These are phyloP conservation scores for Noctuana brunneofusca DNA, from an alignment of 2,888 invertebrate genomes.

Conservation along the genomic window DNA sequence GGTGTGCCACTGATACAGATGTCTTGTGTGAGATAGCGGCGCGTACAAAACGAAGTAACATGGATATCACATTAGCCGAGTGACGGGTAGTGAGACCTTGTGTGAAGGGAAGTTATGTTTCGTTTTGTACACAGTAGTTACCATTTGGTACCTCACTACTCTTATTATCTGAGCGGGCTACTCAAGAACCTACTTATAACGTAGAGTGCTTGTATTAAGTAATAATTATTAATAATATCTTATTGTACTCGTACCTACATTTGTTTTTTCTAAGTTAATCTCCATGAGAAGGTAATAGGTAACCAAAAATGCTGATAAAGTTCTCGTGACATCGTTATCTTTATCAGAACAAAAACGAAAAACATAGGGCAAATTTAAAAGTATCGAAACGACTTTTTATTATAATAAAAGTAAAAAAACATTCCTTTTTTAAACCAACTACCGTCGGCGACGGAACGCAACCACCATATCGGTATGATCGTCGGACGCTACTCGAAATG, in stretches of 20 bases:
- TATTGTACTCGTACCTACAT: too few relatives aligned
- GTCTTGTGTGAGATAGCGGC: conserved; percentile 75
- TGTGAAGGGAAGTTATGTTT: conserved; percentile 42
- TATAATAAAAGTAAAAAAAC: conserved; percentile 60
- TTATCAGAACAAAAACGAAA: conserved; percentile 59
- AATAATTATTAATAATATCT: too few relatives aligned
- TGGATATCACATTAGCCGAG: conserved; percentile 77
- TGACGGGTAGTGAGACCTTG: conserved; percentile 54
- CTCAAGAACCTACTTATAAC: too few relatives aligned
- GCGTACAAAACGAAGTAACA: conserved; percentile 70
- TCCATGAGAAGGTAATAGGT: too few relatives aligned
- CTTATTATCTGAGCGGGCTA: too few relatives aligned
- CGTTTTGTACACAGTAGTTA: conserved; percentile 37
- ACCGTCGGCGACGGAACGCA: conserved; percentile 73
- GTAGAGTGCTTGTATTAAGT: too few relatives aligned
- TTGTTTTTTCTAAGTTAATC: too few relatives aligned
- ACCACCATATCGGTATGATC: conserved; percentile 76
- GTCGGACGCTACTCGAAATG: conserved; percentile 77
- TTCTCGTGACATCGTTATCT: conserved; percentile 58
- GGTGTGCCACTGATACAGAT: conserved; percentile 79
- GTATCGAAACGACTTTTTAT: conserved; percentile 64
- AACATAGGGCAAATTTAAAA: conserved; percentile 53
- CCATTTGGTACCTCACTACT: conserved; percentile 25
- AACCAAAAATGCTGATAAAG: conserved; percentile 38
- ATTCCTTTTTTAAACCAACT: conserved; percentile 68